Base-by-base conservation (phyloP, 2,797 vertebrate genomes). In the Strix occidentalis region DNA sequence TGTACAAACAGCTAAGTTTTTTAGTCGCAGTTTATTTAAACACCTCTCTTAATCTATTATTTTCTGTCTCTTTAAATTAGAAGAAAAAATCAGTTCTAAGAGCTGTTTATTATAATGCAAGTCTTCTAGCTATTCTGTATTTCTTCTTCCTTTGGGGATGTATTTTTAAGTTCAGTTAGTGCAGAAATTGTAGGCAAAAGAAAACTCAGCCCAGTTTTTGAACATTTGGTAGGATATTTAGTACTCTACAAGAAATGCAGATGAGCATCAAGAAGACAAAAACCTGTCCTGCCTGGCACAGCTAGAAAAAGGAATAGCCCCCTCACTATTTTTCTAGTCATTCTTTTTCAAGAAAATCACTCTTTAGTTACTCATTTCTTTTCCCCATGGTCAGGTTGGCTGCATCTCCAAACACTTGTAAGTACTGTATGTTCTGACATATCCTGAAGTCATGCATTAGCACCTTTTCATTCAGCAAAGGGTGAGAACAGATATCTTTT, bases 401-500 rank as follows among this genome's bases (percentile, higher is more conserved):
- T 98, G 97, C 94, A 97, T 98, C 98, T 97, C 95, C 96, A 96
- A 98, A 98, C 97, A 98, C 98, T 98, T 98, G 98, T 98, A 98
- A 98, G 98, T 98, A 97, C 97, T 98, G 98, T 97, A 97, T 98
- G 98, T 98, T 99, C 98, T 99, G 98, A 99, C 98, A 99, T 98
- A 98, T 98, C 98, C 98, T 97, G 98, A 99, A 98, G 98, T 98
- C 98, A 98, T 98, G 98, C 98, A 99, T 99, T 99, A 99, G 98
- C 99, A 99, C 99, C 98, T 99, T 98, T 98, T 98, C 98, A 98
- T 98, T 98, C 98, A 98, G 98, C 98, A 97, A 97, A 97, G 97
- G 98, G 99, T 99, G 99, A 98, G 98, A 99, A 99, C 98, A 98
- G 98, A 99, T 98, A 98, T 98, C 98, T 98, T 97, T 98, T 99